Conservation (phyloP, 2,113 vertebrate genomes). For the Leptodactylus fuscus region DNA sequence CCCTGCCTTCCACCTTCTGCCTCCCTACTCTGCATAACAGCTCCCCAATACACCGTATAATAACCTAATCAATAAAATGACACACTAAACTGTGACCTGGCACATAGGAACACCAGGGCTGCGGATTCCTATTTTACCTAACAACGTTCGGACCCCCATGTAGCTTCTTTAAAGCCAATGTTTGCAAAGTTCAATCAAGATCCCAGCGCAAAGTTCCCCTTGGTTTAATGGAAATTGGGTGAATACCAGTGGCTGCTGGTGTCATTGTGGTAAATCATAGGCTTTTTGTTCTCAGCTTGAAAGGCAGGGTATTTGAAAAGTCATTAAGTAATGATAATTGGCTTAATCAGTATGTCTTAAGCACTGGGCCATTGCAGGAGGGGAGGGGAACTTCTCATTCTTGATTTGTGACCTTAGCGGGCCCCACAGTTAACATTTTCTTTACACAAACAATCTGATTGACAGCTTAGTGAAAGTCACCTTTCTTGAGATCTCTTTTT, state of each 20-base stretch:
- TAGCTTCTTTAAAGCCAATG: not conserved
- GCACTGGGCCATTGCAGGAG: constrained; percentile 56
- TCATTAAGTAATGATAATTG: constrained; percentile 57
- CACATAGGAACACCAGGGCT: constrained; percentile 58
- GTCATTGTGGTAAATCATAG: not conserved
- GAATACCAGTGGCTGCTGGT: constrained; percentile 50
- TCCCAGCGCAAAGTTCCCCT: not conserved
- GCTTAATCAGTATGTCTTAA: constrained; percentile 40
- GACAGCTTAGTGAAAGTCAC: constrained; percentile 61
- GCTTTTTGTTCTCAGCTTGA: constrained; percentile 55
- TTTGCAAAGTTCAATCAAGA: not conserved
- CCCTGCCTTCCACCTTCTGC: constrained; percentile 36
- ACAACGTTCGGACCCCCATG: not conserved
- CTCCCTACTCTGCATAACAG: constrained; percentile 28
- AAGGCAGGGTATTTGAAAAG: constrained; percentile 56
- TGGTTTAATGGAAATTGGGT: not conserved
- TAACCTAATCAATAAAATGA: constrained; percentile 76
- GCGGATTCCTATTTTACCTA: not conserved
- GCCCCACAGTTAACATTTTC: constrained; percentile 50
- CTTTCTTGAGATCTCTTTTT: not conserved
- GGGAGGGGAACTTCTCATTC: constrained; percentile 59
- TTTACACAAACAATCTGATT: constrained; percentile 40
- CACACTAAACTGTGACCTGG: constrained; percentile 56
- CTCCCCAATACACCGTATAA: constrained; percentile 68
- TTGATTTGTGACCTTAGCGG: constrained; percentile 61